Base-by-base conservation (phyloP, 2,888 invertebrate species). In the Prostheceraeus crozeri region DNA sequence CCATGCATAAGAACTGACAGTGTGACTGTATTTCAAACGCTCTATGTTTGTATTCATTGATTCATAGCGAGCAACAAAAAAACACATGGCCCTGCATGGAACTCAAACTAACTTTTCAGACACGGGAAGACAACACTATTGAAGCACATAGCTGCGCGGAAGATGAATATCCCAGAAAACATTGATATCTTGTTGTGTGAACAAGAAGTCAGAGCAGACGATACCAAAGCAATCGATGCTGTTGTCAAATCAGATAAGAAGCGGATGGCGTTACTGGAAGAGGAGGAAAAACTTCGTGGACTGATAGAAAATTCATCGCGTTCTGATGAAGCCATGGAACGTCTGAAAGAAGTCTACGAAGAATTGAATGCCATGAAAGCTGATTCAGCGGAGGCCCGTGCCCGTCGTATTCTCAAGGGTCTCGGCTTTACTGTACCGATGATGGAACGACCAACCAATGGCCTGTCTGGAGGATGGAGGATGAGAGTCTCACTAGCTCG, bases 91-190 rank as follows among this genome's bases (percentile, higher is more conserved):
- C n/a, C n/a, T n/a, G n/a, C n/a, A n/a, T n/a, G n/a, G n/a, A n/a
- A n/a, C n/a, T n/a, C n/a, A n/a, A n/a, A n/a, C n/a, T n/a, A n/a
- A 10, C 21, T 35, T 68, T 73, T 61, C 69, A 85, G 89, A 0
- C 93, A 98, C 79, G 98, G 98, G 11, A 98, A 99, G 80, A 98
- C 98, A 0, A 99, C 98, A 0, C 76, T 98, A 25, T 78, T 98
- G 58, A 83, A 91, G 60, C 98, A 99, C 73, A 84, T 98, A 66
- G 87, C 89, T 0, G 84, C 85, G 58, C 81, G 89, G 66, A 87
- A 87, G 4, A 86, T 98, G 70, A 85, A 86, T 53, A 89, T 99
- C 69, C 98, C 98, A 1, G 87, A 90, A 0, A 89, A 87, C 69
- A 98, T 98, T 67, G 98, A 87, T 74, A 88, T 96, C 60, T 79